Conservation (phyloP, 1,140 invertebrate species). For the Idris sp. region DNA sequence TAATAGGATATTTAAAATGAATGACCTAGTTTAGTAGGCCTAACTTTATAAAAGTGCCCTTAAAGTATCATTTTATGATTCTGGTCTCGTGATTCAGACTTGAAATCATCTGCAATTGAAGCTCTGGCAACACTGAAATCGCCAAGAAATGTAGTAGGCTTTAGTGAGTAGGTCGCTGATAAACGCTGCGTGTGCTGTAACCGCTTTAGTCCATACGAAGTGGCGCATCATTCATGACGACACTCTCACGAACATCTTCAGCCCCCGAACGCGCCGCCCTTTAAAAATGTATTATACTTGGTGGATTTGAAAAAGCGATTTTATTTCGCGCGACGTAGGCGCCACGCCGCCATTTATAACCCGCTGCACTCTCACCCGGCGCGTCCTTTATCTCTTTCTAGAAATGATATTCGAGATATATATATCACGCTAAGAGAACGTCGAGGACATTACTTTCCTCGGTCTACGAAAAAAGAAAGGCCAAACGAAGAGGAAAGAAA, state of each 20-base stretch:
- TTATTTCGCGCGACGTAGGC: slow-evolving; percentile 58
- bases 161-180: slow-evolving; percentile 48
- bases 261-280: slow-evolving; percentile 36
- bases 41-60: no score
- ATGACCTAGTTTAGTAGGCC: no score
- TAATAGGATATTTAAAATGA: no score
- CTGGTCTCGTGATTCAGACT: slow-evolving; percentile 5
- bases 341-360: slow-evolving; percentile 62
- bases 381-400: slow-evolving; percentile 50
- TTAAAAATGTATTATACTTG: slow-evolving; percentile 68
- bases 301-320: slow-evolving; percentile 65
- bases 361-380: slow-evolving; percentile 27
- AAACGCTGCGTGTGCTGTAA: slow-evolving; percentile 54
- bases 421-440: slow-evolving; percentile 57
- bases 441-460: slow-evolving; percentile 55
- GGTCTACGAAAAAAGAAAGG: slow-evolving; percentile 25
- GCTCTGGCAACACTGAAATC: slow-evolving; percentile 15
- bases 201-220: slow-evolving; percentile 48
- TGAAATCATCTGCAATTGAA: slow-evolving; percentile 2
- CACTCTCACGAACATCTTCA: slow-evolving; percentile 46
- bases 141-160: slow-evolving; percentile 50
- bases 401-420: slow-evolving; percentile 66
- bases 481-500: slow-evolving; percentile 29
- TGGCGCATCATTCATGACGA: slow-evolving; percentile 63
- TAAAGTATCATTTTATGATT: background rate